Conservation (phyloP, 2,113 vertebrate species). For the Ictidomys tridecemlineatus region DNA sequence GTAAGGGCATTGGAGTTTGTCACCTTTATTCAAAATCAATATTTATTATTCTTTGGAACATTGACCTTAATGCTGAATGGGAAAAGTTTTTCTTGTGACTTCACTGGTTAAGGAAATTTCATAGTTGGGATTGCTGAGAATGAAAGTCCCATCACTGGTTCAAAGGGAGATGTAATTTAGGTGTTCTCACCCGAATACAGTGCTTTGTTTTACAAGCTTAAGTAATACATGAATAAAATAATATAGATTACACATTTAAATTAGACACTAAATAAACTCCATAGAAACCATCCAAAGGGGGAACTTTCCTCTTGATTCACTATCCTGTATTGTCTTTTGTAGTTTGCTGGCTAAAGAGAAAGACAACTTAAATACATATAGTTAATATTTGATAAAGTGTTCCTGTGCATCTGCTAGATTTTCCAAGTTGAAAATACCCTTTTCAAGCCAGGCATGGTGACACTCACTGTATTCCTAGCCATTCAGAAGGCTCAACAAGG, state of each 20-base stretch:
- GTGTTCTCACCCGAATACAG: background rate
- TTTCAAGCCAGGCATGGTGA: background rate
- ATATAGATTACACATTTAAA: background rate
- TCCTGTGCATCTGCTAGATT: background rate
- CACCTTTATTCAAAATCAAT: background rate
- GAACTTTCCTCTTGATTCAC: background rate
- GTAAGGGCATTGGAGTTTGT: background rate
- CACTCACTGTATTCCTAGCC: background rate
- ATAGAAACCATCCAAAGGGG: background rate
- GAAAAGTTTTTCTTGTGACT: background rate
- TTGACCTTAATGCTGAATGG: background rate
- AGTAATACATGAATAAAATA: background rate
- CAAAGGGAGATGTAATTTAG: slow-evolving; percentile 3
- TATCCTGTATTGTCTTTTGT: background rate
- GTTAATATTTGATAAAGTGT: slow-evolving; percentile 14
- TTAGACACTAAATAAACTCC: background rate
- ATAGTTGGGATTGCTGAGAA: background rate
- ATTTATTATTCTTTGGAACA: background rate
- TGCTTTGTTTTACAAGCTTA: slow-evolving; percentile 36
- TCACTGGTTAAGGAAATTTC: background rate
- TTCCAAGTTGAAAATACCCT: slow-evolving; percentile 56
- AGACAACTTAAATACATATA: background rate
- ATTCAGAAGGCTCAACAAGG: background rate
- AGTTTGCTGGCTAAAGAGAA: slow-evolving; percentile 9
- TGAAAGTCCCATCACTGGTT: background rate